A percentile compares a stretch with the other conserved stretches of the same genome.
Conservation (phyloP, 2,797 vertebrate species). For the Saxicola maurus region DNA sequence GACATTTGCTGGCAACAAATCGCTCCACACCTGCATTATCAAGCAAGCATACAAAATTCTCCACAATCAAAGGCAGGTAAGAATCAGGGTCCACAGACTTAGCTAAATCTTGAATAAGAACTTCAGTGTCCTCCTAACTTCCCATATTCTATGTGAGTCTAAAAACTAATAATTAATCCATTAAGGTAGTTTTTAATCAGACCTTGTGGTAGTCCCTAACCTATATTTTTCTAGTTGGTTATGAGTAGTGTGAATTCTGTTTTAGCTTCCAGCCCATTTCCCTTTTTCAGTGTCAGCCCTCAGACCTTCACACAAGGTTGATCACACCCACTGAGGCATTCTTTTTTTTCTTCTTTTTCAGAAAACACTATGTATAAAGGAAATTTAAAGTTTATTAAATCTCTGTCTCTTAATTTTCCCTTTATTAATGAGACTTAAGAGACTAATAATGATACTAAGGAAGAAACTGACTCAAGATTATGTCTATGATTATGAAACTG, state of each 20-base stretch:
- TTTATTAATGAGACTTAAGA: neutral
- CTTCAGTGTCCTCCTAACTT: neutral
- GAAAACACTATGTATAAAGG: neutral
- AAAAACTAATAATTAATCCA: neutral
- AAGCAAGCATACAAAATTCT: neutral
- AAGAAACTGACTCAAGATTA: neutral
- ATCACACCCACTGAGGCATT: neutral
- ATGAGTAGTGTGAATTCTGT: fast-evolving
- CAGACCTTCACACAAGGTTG: neutral
- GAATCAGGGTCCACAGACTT: neutral
- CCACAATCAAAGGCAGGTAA: neutral
- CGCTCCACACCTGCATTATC: fast-evolving
- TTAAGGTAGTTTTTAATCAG: neutral
- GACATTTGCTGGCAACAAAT: neutral
- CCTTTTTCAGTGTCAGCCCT: neutral
- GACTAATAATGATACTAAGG: neutral
- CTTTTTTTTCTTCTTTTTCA: neutral
- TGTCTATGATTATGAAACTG: neutral
- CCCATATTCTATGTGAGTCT: neutral
- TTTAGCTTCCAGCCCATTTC: neutral
- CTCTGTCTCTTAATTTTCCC: neutral
- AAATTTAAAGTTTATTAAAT: neutral
- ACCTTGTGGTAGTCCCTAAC: neutral
- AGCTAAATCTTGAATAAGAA: neutral
- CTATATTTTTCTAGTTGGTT: neutral